These are phyloP conservation scores for Chrysogorgia sp. DNA, from an alignment of 92 coral and sea anemone species.

Conservation along the genomic window DNA sequence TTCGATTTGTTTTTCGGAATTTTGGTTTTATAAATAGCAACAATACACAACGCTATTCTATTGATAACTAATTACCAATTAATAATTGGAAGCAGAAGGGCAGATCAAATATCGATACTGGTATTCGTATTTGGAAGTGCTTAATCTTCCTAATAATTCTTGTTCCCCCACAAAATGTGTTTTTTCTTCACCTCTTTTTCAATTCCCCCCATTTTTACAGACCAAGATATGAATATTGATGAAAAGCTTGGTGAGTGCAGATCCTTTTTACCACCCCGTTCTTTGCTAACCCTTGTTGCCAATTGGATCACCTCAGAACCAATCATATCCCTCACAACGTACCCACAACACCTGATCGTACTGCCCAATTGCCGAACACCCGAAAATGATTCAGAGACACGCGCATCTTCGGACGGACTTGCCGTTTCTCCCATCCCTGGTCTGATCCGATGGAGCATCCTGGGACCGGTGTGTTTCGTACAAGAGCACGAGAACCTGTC, in stretches of 20 bases:
- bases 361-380: constrained; percentile 69
- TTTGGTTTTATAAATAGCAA: no score
- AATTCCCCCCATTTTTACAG: background rate
- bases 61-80: no score
- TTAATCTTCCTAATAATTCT: no score
- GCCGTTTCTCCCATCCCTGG: constrained; percentile 52
- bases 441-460: constrained; percentile 73
- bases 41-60: no score
- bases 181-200: no score
- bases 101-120: no score
- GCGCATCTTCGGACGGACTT: constrained; percentile 53
- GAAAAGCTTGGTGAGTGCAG: background rate
- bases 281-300: constrained; percentile 77
- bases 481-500: background rate
- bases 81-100: no score
- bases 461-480: constrained; percentile 58
- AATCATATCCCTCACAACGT: constrained; percentile 74
- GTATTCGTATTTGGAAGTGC: no score
- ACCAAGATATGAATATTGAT: background rate
- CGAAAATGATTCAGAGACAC: constrained; percentile 4
- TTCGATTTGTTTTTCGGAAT: no score
- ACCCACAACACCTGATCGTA: constrained; percentile 67
- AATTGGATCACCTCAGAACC: constrained; percentile 85
- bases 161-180: background rate
- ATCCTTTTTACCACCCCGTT: constrained; percentile 63